These are phyloP conservation scores for Tachuris rubrigastra DNA, from an alignment of 2,113 vertebrate species.

Conservation along the genomic window DNA sequence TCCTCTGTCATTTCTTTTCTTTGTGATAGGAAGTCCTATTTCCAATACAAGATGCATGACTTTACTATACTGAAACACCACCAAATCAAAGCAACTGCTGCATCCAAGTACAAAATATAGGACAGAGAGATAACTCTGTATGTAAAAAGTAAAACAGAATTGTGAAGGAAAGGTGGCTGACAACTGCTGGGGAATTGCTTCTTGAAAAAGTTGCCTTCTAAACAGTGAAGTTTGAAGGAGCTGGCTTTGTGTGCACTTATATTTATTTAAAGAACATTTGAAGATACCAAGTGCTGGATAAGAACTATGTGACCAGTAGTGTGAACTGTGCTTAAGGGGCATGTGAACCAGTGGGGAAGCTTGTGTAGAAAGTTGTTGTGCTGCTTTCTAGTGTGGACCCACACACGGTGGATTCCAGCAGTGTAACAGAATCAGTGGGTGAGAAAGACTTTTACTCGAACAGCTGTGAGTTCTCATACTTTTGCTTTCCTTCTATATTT, in stretches of 20 bases:
- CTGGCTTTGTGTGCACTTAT: fast-evolving
- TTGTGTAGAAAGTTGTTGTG: background rate
- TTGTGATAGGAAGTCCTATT: constrained; percentile 6
- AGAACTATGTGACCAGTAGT: background rate
- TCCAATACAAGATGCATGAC: constrained; percentile 3
- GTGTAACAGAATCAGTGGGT: background rate
- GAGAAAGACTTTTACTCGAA: background rate
- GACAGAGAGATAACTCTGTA: background rate
- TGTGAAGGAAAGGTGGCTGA: constrained; percentile 13
- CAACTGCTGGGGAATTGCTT: background rate
- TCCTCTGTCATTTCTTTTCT: background rate
- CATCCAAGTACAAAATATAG: background rate
- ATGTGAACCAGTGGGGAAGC: background rate
- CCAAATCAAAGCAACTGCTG: constrained; percentile 12
- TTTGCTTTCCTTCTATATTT: background rate
- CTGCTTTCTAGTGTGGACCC: background rate
- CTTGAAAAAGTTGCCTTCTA: background rate
- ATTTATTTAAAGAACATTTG: background rate
- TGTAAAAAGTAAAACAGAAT: background rate
- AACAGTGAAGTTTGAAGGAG: background rate
- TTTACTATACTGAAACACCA: background rate
- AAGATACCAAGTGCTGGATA: background rate
- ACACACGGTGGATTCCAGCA: background rate
- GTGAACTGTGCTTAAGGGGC: background rate
- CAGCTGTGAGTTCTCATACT: background rate